phyloP scores from a whole-genome alignment of 2,888 invertebrate species.

The Microctonus aethiopoides region DNA sequence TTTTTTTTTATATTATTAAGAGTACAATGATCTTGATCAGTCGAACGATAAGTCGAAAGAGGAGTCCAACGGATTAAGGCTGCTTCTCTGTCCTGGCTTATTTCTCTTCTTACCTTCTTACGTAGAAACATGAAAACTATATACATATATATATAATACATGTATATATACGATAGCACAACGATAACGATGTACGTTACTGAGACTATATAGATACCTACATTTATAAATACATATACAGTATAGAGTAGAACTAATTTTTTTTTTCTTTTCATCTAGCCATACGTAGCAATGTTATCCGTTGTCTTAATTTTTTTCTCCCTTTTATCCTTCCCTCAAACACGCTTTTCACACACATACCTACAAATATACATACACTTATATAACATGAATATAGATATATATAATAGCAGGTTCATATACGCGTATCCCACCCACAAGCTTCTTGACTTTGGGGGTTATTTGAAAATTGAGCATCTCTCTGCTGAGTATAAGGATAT shows the following conservation, averaged over 20 bases:
- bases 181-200: constrained; percentile 4
- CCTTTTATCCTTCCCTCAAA: not conserved
- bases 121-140: not conserved
- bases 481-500: constrained; percentile 5
- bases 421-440: not conserved
- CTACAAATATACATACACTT: not conserved
- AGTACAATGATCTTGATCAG: constrained; percentile 52
- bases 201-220: no score
- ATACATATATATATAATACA: not conserved
- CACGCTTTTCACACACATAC: not conserved
- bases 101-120: not conserved
- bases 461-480: not conserved
- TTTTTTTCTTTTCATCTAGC: not conserved
- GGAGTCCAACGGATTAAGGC: constrained; percentile 43
- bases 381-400: not conserved
- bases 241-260: not conserved
- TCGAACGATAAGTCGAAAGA: constrained; percentile 46
- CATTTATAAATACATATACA: not conserved
- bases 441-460: constrained; percentile 2
- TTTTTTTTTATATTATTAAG: constrained; percentile 14
- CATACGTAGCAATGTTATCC: constrained; percentile 12
- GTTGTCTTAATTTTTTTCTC: not conserved
- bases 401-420: not conserved
- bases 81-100: constrained; percentile 15
- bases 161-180: not conserved